Percentiles rank a stretch among this genome's conserved stretches.
Evolutionary conservation across 2,797 vertebrate species (phyloP).

Genomic region (Leuciscus waleckii): DNA sequence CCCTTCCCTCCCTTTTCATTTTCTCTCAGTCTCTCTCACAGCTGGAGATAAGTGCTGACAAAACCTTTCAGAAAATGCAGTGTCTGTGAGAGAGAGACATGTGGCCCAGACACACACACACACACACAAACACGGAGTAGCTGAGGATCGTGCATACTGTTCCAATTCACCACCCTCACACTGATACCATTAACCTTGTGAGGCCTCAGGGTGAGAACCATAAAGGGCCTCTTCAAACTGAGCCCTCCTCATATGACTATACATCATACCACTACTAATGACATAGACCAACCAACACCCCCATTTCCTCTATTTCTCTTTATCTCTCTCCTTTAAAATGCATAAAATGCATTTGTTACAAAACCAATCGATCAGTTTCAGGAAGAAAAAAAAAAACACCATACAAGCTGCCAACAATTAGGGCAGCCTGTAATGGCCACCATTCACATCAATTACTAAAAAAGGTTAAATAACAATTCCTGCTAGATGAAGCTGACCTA

Average conservation of each 20-base stretch:
- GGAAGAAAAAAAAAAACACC: neutral
- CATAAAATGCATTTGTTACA: neutral
- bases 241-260: slow-evolving; percentile 64
- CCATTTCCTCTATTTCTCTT: no score
- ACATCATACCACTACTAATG: slow-evolving; percentile 70
- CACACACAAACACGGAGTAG: slow-evolving; percentile 41
- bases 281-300: slow-evolving; percentile 6
- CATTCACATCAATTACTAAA: slow-evolving; percentile 52
- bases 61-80: slow-evolving; percentile 55
- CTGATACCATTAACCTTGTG: slow-evolving; percentile 79
- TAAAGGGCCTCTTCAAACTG: slow-evolving; percentile 64
- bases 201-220: slow-evolving; percentile 66
- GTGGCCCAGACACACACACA: slow-evolving; percentile 44
- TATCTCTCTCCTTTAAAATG: neutral
- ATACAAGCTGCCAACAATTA: slow-evolving; percentile 4
- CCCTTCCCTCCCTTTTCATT: slow-evolving; percentile 25
- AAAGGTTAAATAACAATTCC: slow-evolving; percentile 62
- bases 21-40: slow-evolving; percentile 58
- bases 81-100: slow-evolving; percentile 45
- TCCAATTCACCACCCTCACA: slow-evolving; percentile 72
- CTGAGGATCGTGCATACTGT: slow-evolving; percentile 71
- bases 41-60: slow-evolving; percentile 70
- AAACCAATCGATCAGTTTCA: neutral
- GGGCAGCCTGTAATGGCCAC: neutral
- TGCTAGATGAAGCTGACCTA: slow-evolving; percentile 71